A percentile compares a stretch with the other conserved stretches of the same genome.
phyloP scores from a whole-genome alignment of 2,113 vertebrate genomes.

The Sinocyclocheilus grahami region DNA sequence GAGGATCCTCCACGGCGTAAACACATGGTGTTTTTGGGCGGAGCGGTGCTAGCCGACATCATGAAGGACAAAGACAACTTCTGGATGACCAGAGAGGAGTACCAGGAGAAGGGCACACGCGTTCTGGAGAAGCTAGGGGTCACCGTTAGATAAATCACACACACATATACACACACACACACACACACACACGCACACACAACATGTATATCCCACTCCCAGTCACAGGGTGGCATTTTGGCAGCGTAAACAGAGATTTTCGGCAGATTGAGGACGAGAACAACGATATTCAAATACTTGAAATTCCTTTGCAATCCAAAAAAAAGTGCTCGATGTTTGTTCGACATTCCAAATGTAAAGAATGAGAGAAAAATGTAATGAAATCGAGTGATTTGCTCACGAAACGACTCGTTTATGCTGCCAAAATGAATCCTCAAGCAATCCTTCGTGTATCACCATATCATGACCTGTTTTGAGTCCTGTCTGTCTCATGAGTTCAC shows the following conservation, averaged over 20 bases:
- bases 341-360: conserved; percentile 23
- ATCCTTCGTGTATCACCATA: background rate
- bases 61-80: conserved; percentile 99
- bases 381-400: background rate
- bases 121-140: conserved; percentile 94
- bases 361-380: background rate
- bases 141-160: conserved; percentile 87
- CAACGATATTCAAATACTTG: conserved; percentile 46
- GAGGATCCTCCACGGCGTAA: conserved; percentile 88
- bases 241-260: conserved; percentile 32
- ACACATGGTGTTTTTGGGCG: conserved; percentile 93
- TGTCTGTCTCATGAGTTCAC: background rate
- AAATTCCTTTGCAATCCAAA: conserved; percentile 46
- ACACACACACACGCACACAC: no score
- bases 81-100: conserved; percentile 93
- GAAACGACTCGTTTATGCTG: conserved; percentile 45
- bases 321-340: conserved; percentile 25
- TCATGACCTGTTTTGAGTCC: conserved; percentile 4
- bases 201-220: conserved; percentile 26
- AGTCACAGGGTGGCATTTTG: conserved; percentile 51
- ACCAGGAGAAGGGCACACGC: conserved; percentile 85
- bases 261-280: conserved; percentile 22
- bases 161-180: conserved; percentile 55
- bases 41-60: conserved; percentile 90
- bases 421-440: conserved; percentile 49